These are phyloP conservation scores for Lutjanus campechanus DNA, from an alignment of 2,797 vertebrate genomes.

Conservation along the genomic window DNA sequence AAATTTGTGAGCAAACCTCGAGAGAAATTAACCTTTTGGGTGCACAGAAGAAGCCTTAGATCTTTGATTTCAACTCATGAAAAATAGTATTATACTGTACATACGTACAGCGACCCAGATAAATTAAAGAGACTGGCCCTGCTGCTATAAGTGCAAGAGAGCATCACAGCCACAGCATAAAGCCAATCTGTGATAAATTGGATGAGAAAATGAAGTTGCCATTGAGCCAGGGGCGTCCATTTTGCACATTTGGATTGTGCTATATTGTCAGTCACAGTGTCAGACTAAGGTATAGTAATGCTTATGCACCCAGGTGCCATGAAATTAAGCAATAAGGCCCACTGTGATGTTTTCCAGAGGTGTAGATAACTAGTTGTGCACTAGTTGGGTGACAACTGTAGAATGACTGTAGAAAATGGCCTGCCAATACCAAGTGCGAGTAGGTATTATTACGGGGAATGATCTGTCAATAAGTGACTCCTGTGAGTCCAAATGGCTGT, in stretches of 20 bases:
- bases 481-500: conserved; percentile 52
- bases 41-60: no score
- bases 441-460: conserved; percentile 68
- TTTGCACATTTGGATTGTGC: conserved; percentile 55
- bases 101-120: conserved; percentile 42
- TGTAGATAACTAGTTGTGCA: conserved; percentile 47
- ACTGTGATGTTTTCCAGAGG: conserved; percentile 21
- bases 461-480: conserved; percentile 66
- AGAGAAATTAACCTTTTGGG: no score
- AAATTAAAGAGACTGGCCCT: conserved; percentile 50
- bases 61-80: no score
- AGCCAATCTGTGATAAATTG: conserved; percentile 70
- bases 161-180: conserved; percentile 53
- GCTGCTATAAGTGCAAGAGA: conserved; percentile 45
- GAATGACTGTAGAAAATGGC: conserved; percentile 46
- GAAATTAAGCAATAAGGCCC: conserved; percentile 31
- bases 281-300: conserved; percentile 40
- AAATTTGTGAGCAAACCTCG: no score
- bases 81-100: no score
- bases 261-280: conserved; percentile 55
- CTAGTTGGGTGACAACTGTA: conserved; percentile 20
- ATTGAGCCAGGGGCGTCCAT: conserved; percentile 46
- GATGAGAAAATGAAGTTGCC: conserved; percentile 70
- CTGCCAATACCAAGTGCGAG: conserved; percentile 59
- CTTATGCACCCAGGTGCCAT: conserved; percentile 27